phyloP scores from a whole-genome alignment of 2,113 vertebrate genomes.

The Neodon shergylaensis region DNA sequence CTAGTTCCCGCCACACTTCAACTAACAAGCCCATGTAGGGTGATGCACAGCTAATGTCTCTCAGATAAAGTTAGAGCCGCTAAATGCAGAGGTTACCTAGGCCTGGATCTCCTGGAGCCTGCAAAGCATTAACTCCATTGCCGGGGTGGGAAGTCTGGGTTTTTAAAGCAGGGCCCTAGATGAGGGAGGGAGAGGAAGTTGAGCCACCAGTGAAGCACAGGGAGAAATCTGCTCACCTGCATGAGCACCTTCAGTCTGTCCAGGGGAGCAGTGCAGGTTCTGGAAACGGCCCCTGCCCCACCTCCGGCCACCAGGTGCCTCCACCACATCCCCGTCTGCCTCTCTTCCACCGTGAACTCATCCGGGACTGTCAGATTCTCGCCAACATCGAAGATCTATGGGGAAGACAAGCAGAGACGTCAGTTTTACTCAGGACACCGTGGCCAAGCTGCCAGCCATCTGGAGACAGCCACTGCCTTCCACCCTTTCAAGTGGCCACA shows the following conservation, averaged over 20 bases:
- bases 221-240: conserved; percentile 88
- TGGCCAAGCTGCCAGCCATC: not conserved
- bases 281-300: conserved; percentile 94
- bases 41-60: not conserved
- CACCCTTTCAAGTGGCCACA: not conserved
- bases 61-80: conserved; percentile 25
- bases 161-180: not conserved
- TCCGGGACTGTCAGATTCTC: conserved; percentile 96
- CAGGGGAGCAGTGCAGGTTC: conserved; percentile 96
- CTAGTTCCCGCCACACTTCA: not conserved
- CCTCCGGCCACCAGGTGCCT: conserved; percentile 97
- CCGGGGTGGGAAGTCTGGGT: not conserved
- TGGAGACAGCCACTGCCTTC: not conserved
- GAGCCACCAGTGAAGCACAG: not conserved
- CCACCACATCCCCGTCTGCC: conserved; percentile 97
- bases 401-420: conserved; percentile 2
- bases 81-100: not conserved
- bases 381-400: conserved; percentile 97
- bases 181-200: not conserved
- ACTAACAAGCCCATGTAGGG: not conserved
- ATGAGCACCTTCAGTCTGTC: conserved; percentile 97
- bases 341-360: conserved; percentile 97
- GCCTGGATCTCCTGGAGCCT: not conserved
- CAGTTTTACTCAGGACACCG: too few species aligned
- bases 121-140: not conserved